Conservation (phyloP, 30 jellyfish, hydroid and myxozoan genomes). For the Hydractinia echinata region DNA sequence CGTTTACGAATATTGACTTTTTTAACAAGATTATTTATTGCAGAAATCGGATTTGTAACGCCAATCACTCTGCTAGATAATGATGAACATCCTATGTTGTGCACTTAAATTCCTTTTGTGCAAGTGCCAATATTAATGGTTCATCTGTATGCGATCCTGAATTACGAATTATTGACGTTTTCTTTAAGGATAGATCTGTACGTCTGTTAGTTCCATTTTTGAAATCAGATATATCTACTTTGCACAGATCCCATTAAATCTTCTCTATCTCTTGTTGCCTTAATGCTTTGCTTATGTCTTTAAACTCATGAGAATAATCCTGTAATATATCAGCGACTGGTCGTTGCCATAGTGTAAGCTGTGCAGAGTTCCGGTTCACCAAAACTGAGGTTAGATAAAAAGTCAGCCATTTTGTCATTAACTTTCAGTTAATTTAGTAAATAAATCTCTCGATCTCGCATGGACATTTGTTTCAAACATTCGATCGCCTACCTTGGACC, state of each 20-base stretch:
- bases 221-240: slow-evolving; percentile 81
- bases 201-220: slow-evolving; percentile 87
- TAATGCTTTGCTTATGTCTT: slow-evolving; percentile 94
- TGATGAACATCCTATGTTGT: slow-evolving; percentile 62
- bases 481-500: slow-evolving; percentile 70
- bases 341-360: slow-evolving; percentile 92
- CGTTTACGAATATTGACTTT: slow-evolving; percentile 85
- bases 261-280: slow-evolving; percentile 87
- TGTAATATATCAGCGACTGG: slow-evolving; percentile 92
- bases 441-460: slow-evolving; percentile 81
- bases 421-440: slow-evolving; percentile 74
- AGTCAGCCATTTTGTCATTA: slow-evolving; percentile 79
- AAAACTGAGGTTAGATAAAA: slow-evolving; percentile 67
- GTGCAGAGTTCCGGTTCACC: slow-evolving; percentile 97
- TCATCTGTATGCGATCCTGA: slow-evolving; percentile 95
- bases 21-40: slow-evolving; percentile 79
- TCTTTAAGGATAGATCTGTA: slow-evolving; percentile 86
- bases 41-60: slow-evolving; percentile 83
- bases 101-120: slow-evolving; percentile 90
- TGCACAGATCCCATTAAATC: slow-evolving; percentile 83
- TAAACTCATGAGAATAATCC: slow-evolving; percentile 91
- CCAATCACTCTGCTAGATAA: slow-evolving; percentile 69
- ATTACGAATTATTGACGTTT: slow-evolving; percentile 76
- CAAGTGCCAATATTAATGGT: slow-evolving; percentile 89
- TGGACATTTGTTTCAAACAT: slow-evolving; percentile 96